A percentile compares a stretch with the other conserved stretches of the same genome.
Conservation (phyloP, 2,888 invertebrate species). For the Brenthis daphne region DNA sequence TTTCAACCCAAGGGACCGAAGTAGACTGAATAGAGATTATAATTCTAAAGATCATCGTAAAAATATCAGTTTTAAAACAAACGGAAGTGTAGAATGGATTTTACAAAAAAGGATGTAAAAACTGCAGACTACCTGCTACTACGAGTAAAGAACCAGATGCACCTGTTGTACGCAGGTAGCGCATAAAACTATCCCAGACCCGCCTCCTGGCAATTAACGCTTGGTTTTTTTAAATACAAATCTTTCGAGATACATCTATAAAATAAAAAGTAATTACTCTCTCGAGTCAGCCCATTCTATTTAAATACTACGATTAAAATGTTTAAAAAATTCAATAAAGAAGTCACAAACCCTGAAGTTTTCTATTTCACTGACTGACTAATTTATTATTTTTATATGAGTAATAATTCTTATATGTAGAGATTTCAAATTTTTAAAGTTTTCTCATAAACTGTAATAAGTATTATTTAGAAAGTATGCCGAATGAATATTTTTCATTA, state of each 20-base stretch:
- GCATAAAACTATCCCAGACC: conserved; percentile 44
- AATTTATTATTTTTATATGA: neutral
- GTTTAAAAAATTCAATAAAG: neutral
- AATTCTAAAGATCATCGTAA: neutral
- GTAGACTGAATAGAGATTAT: neutral
- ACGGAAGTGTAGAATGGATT: conserved; percentile 19
- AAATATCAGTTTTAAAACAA: conserved; percentile 8
- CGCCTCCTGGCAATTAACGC: conserved; percentile 36
- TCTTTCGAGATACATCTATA: conserved; percentile 9
- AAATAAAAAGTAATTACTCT: conserved; percentile 15
- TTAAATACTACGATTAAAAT: conserved; percentile 10
- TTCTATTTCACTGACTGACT: neutral
- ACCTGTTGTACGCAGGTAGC: conserved; percentile 50
- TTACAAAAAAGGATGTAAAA: conserved; percentile 9
- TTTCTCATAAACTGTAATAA: neutral
- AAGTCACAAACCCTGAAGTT: neutral
- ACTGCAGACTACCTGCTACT: conserved; percentile 21
- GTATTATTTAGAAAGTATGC: conserved; percentile 13
- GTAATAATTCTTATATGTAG: neutral
- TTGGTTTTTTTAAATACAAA: conserved; percentile 24
- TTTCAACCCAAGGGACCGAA: too few relatives aligned
- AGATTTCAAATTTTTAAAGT: neutral
- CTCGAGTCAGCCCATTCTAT: conserved; percentile 2
- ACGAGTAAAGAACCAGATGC: conserved; percentile 26
- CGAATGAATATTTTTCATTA: conserved; percentile 13